Evolutionary conservation across 2,797 vertebrate genomes (phyloP), one percentile per base, ranked within the genome.

Genomic region (Darevskia mixta): DNA sequence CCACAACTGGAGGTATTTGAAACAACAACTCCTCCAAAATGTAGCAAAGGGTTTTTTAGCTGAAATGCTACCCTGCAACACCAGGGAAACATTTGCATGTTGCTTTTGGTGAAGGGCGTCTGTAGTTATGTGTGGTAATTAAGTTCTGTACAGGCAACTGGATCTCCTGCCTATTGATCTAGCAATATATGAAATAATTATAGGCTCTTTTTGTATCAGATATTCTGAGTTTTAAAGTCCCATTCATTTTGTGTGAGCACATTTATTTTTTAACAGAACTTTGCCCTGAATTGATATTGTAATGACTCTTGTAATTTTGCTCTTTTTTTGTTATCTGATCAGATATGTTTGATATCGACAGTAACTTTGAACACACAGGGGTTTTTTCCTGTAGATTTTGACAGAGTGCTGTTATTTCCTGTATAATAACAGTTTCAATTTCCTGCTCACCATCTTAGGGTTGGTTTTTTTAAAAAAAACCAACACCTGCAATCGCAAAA

Each of bases 331-430:
- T 85, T 95, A 95, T 95, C 94, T 77, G 93, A 99, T 99, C 98
- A 98, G 98, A 98, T 99, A 98, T 87, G 92, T 69, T 93, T 90
- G 90, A 95, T 95, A 79, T 83, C 93, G 95, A 96, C 95, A 94
- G 95, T 95, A 96, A 96, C 94, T 96, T 94, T 96, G 98, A 98
- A 99, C 98, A 98, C 96, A 96, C 27, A 55, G 98, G 98, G 98
- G 98, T 98, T 97, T 94, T 96, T 98, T 97, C 95, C 98, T 98
- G 98, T 98, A 98, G 98, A 98, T 99, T 98, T 98, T 99, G 98
- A 99, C 98, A 95, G 98, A 98, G 98, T 98, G 97, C 98, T 97
- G 98, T 99, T 98, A 99, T 99, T 99, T 99, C 99, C 99, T 98
- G 98, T 97, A 97, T 96, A 97, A 98, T 98, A 98, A 98, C 98